Conservation (phyloP, 1,140 invertebrate species). For the Chrysoperla carnea region DNA sequence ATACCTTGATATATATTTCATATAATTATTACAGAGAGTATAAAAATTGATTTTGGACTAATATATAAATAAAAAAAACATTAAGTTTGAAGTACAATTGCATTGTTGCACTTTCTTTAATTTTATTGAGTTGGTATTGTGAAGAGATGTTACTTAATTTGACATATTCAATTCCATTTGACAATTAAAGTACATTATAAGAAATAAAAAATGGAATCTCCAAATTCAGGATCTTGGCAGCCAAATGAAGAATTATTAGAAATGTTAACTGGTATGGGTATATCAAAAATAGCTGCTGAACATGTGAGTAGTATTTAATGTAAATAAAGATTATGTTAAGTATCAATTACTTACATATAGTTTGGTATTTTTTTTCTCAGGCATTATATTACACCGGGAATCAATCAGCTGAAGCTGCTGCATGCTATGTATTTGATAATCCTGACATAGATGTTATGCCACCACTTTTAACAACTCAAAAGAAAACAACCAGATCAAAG, state of each 20-base stretch:
- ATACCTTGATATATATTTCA: too few species aligned
- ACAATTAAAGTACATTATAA: background rate
- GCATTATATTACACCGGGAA: constrained; percentile 35
- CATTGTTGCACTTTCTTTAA: too few species aligned
- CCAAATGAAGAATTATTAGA: constrained; percentile 20
- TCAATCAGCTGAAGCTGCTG: constrained; percentile 30
- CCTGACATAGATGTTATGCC: constrained; percentile 17
- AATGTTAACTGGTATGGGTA: constrained; percentile 21
- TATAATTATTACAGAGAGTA: too few species aligned
- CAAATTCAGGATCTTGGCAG: constrained; percentile 9
- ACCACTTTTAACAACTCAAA: background rate
- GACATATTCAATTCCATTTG: background rate
- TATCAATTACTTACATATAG: background rate
- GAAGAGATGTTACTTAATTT: too few species aligned
- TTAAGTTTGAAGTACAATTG: too few species aligned
- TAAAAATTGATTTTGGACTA: too few species aligned
- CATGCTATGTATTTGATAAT: constrained; percentile 34
- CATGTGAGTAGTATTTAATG: constrained; percentile 11
- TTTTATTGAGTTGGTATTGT: too few species aligned
- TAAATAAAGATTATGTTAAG: background rate
- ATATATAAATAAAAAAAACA: too few species aligned
- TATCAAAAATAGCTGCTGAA: constrained; percentile 18
- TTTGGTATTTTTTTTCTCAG: constrained; percentile 13
- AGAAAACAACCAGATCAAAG: background rate
- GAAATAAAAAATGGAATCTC: background rate